Percentiles rank a stretch among this genome's conserved stretches.
These are phyloP conservation scores for Labia minor DNA, from an alignment of 2,888 invertebrate genomes.

Conservation along the genomic window DNA sequence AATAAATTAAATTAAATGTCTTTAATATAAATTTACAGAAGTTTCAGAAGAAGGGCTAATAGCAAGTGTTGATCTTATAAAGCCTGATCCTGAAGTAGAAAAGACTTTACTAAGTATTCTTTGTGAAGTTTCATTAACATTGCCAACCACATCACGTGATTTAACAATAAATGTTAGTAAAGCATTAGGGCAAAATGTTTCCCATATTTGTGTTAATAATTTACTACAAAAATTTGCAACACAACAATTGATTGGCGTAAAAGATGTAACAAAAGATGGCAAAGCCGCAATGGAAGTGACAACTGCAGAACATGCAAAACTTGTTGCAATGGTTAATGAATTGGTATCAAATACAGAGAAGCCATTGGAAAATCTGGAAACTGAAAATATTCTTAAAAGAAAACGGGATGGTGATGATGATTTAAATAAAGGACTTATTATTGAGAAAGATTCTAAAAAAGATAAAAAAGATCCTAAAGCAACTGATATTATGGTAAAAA, in stretches of 20 bases:
- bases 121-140: slow-evolving; percentile 54
- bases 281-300: slow-evolving; percentile 39
- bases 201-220: slow-evolving; percentile 55
- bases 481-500: slow-evolving; percentile 61
- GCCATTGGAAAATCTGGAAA: slow-evolving; percentile 23
- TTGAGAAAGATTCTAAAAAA: slow-evolving; percentile 46
- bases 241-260: slow-evolving; percentile 55
- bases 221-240: slow-evolving; percentile 65
- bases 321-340: slow-evolving; percentile 43
- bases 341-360: slow-evolving; percentile 25
- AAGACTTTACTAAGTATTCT: slow-evolving; percentile 52
- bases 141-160: slow-evolving; percentile 59
- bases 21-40: no score
- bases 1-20: no score
- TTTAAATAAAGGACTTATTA: slow-evolving; percentile 38
- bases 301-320: slow-evolving; percentile 46
- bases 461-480: slow-evolving; percentile 44
- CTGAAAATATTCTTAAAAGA: slow-evolving; percentile 36
- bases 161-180: slow-evolving; percentile 47
- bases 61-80: slow-evolving; percentile 26
- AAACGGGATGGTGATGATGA: slow-evolving; percentile 36
- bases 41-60: slow-evolving; percentile 19
- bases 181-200: slow-evolving; percentile 40
- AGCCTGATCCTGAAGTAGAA: slow-evolving; percentile 50
- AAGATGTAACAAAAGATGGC: slow-evolving; percentile 40